Conservation (phyloP, 2,797 vertebrate species). For the Diglossa cyanea region DNA sequence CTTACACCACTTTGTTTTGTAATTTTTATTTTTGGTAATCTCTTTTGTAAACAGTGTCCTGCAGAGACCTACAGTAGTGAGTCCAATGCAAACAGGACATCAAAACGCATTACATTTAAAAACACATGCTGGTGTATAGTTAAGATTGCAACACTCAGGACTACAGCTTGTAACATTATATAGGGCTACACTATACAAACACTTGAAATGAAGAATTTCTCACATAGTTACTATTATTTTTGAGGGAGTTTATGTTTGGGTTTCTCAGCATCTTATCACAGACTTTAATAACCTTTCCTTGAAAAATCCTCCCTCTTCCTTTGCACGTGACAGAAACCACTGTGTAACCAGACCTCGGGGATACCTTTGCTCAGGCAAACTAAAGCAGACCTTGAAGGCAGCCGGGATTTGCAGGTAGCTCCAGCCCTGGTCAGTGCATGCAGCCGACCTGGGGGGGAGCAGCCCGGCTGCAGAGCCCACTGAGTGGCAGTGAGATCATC, state of each 20-base stretch:
- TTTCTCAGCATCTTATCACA: neutral
- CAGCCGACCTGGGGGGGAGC: rapidly evolving
- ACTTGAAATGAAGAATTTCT: conserved; percentile 27
- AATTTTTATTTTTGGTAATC: conserved; percentile 60
- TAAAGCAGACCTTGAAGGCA: neutral
- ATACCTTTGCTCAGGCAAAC: neutral
- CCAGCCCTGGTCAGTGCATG: rapidly evolving
- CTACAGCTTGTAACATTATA: neutral
- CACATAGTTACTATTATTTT: conserved; percentile 6
- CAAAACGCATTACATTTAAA: conserved; percentile 29
- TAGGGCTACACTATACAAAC: neutral
- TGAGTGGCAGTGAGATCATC: rapidly evolving
- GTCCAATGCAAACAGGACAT: conserved; percentile 55
- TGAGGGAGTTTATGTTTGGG: conserved; percentile 10
- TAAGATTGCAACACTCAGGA: neutral
- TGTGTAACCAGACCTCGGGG: neutral
- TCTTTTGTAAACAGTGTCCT: conserved; percentile 53
- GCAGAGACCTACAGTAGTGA: conserved; percentile 30
- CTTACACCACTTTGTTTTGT: conserved; percentile 33
- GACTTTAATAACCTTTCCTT: neutral
- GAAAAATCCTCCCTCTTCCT: neutral
- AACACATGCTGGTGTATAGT: neutral
- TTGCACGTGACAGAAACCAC: neutral
- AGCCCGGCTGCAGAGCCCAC: rapidly evolving
- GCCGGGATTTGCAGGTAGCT: neutral